Percentiles rank a stretch among this genome's conserved stretches.
Conservation (phyloP, 1,140 invertebrate genomes). For the Macrobrachium rosenbergii region DNA sequence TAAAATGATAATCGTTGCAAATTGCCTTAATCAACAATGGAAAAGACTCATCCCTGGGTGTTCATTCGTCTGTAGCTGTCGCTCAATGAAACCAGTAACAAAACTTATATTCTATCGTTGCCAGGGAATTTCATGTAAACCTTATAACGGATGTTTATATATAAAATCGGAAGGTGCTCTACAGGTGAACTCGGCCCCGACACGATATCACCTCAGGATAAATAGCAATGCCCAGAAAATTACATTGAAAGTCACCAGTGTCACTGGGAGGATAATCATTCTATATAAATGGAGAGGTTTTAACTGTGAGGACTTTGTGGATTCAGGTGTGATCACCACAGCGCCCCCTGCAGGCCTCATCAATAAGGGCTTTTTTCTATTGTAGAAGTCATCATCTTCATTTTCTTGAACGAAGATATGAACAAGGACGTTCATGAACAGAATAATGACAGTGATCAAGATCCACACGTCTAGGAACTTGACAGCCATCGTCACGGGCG, state of each 20-base stretch:
- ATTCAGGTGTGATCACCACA: constrained; percentile 1
- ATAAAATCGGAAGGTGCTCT: too few relatives aligned
- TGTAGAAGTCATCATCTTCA: background rate
- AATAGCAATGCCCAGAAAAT: constrained; percentile 11
- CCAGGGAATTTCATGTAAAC: too few relatives aligned
- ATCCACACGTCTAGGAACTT: constrained; percentile 26
- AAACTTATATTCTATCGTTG: too few relatives aligned
- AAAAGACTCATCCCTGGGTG: too few relatives aligned
- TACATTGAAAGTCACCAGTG: constrained; percentile 15
- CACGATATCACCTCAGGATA: background rate
- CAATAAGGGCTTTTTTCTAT: constrained; percentile 14
- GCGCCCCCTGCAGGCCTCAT: constrained; percentile 20
- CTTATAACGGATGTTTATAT: too few relatives aligned
- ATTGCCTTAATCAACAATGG: too few relatives aligned
- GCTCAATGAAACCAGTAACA: too few relatives aligned
- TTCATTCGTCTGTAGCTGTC: too few relatives aligned
- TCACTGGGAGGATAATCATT: constrained; percentile 2
- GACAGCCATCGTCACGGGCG: background rate
- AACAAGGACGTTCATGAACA: constrained; percentile 22
- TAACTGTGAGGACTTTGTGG: background rate
- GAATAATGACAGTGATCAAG: constrained; percentile 1
- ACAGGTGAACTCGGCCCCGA: too few relatives aligned
- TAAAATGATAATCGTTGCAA: too few relatives aligned
- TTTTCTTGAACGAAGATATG: constrained; percentile 19
- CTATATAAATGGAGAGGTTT: constrained; percentile 6